Conservation (phyloP, 2,888 invertebrate genomes). For the Drosophila pegasa region DNA sequence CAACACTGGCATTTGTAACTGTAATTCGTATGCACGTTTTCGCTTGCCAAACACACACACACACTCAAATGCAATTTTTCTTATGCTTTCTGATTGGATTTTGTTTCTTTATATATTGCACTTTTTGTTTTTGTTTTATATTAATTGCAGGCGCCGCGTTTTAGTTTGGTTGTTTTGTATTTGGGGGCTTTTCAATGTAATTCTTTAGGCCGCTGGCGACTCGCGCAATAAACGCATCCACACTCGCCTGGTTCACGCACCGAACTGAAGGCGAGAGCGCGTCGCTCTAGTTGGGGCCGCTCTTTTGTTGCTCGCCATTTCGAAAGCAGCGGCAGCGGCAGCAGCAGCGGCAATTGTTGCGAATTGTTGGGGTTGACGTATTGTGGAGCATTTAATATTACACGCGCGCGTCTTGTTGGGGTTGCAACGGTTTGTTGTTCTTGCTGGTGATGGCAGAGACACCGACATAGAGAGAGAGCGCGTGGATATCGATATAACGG, state of each 20-base stretch:
- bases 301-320: constrained; percentile 40
- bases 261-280: constrained; percentile 74
- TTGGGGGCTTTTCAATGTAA: constrained; percentile 38
- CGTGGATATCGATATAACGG: constrained; percentile 21
- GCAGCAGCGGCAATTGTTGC: not conserved
- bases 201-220: constrained; percentile 50
- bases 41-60: constrained; percentile 11
- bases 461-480: not conserved
- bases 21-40: constrained; percentile 27
- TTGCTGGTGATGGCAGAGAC: not conserved
- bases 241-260: constrained; percentile 83
- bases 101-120: constrained; percentile 19
- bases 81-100: not conserved
- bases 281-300: constrained; percentile 22
- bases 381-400: constrained; percentile 14
- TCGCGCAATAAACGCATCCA: constrained; percentile 78
- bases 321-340: constrained; percentile 35
- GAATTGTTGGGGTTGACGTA: constrained; percentile 12
- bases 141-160: constrained; percentile 46
- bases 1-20: constrained; percentile 22
- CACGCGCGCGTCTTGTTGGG: constrained; percentile 26
- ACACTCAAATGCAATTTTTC: constrained; percentile 22
- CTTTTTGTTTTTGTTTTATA: constrained; percentile 30
- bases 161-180: constrained; percentile 50
- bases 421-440: constrained; percentile 20